Conservation (phyloP, 2,888 invertebrate genomes). For the Leuctra nigra region DNA sequence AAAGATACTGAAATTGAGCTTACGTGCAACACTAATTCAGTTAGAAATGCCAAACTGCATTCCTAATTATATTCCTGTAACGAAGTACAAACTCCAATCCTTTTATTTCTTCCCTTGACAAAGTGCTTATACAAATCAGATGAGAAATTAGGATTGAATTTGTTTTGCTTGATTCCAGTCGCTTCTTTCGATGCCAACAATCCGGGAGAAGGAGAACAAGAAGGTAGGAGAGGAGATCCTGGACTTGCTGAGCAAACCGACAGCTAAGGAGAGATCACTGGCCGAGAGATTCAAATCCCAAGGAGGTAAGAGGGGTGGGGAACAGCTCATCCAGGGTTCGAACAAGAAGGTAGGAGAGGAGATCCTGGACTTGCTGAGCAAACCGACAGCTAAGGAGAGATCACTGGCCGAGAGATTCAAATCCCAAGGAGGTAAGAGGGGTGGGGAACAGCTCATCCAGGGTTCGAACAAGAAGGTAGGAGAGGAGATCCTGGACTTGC, state of each 20-base stretch:
- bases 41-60: too few species aligned
- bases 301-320: constrained; percentile 53
- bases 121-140: too few species aligned
- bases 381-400: constrained; percentile 93
- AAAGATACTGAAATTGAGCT: too few species aligned
- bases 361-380: constrained; percentile 86
- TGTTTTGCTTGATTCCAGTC: constrained; percentile 49
- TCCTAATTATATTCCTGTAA: too few species aligned
- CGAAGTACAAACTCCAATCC: too few species aligned
- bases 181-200: constrained; percentile 83
- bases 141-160: too few species aligned
- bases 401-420: constrained; percentile 93
- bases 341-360: constrained; percentile 94
- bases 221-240: constrained; percentile 94
- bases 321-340: too few species aligned
- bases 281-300: constrained; percentile 94
- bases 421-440: constrained; percentile 83
- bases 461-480: constrained; percentile 92
- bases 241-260: constrained; percentile 88
- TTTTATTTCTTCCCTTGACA: too few species aligned
- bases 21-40: too few species aligned
- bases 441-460: too few species aligned
- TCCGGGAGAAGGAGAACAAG: constrained; percentile 91
- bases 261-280: constrained; percentile 91
- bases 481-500: constrained; percentile 88